These are phyloP conservation scores for Anoura caudifer DNA, from an alignment of 2,113 vertebrate species.

Conservation along the genomic window DNA sequence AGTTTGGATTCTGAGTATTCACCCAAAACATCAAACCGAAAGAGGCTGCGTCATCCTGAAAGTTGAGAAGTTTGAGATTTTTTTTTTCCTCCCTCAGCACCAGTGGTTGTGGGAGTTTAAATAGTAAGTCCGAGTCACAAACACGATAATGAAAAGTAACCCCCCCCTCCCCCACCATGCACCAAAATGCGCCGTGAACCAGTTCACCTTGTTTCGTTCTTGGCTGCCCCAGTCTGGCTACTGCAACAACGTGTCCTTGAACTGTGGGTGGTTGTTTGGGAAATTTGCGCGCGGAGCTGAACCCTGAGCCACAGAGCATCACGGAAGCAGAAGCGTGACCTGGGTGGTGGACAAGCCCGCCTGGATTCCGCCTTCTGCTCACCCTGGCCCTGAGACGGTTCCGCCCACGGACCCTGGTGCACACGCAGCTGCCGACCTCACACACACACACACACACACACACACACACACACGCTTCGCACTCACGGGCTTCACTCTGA, in stretches of 20 bases:
- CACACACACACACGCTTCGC: no score
- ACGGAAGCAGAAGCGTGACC: not conserved
- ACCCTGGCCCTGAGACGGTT: not conserved
- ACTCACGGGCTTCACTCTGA: no score
- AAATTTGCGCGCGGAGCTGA: accelerated
- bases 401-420: not conserved
- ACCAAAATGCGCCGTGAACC: not conserved
- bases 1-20: not conserved
- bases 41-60: no score
- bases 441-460: no score
- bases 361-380: not conserved
- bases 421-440: not conserved
- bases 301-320: not conserved
- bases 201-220: not conserved
- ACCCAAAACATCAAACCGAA: not conserved
- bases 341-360: no score
- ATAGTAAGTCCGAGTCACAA: not conserved
- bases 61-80: no score
- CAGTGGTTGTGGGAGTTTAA: not conserved
- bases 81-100: no score
- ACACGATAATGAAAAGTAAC: not conserved
- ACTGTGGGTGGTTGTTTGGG: not conserved
- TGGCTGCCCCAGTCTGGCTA: not conserved
- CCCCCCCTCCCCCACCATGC: accelerated
- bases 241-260: not conserved